Percentiles rank a stretch among this genome's conserved stretches.
phyloP scores from a whole-genome alignment of 2,888 invertebrate species.

The Epiblema foenella region DNA sequence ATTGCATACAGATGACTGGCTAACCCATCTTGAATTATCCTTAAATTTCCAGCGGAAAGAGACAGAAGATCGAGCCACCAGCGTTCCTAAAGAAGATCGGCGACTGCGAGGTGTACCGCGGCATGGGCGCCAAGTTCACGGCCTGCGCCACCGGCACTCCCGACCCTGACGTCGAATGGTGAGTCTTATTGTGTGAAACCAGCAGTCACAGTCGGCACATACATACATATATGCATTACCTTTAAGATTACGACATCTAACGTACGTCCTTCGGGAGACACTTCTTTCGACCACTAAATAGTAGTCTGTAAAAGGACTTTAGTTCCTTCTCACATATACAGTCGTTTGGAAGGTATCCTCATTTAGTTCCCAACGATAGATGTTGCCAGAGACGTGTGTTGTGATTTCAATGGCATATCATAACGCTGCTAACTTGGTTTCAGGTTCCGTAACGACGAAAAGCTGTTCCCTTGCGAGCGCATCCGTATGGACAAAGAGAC shows the following conservation, averaged over 20 bases:
- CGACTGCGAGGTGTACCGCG: conserved; percentile 93
- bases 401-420: too few species aligned
- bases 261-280: too few species aligned
- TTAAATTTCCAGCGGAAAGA: conserved; percentile 84
- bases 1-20: too few species aligned
- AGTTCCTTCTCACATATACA: too few species aligned
- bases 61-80: conserved; percentile 92
- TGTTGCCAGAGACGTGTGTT: too few species aligned
- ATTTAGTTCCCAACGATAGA: too few species aligned
- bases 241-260: too few species aligned
- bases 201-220: too few species aligned
- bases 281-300: too few species aligned
- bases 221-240: too few species aligned
- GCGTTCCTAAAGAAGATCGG: conserved; percentile 95
- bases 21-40: not conserved
- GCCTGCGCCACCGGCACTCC: conserved; percentile 95
- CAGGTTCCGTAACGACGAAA: conserved; percentile 90
- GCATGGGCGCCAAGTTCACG: conserved; percentile 96
- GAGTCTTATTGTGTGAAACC: conserved; percentile 33
- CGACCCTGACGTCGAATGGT: conserved; percentile 92
- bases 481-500: conserved; percentile 93
- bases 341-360: too few species aligned
- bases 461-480: conserved; percentile 92
- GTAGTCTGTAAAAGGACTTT: too few species aligned
- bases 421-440: not conserved